Conservation (phyloP, 1,140 invertebrate genomes). For the Apis florea region DNA sequence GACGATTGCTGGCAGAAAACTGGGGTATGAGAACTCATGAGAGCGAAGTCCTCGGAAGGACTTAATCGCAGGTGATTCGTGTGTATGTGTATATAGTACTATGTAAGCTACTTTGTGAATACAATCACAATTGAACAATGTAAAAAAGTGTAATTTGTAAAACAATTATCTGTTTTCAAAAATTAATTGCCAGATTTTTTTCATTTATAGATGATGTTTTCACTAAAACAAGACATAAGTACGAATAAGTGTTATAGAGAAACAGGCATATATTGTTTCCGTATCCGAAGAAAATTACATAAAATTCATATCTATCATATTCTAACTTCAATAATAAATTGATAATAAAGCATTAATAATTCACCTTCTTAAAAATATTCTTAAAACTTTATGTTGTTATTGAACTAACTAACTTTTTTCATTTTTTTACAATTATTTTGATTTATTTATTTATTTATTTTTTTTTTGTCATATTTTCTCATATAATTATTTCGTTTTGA, state of each 20-base stretch:
- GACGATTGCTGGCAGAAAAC: conserved; percentile 71
- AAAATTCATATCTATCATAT: background rate
- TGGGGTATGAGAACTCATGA: conserved; percentile 66
- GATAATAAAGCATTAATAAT: background rate
- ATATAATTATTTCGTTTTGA: background rate
- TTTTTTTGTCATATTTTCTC: background rate
- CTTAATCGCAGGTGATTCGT: conserved; percentile 55
- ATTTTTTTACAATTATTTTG: background rate
- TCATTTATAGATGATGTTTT: conserved; percentile 6
- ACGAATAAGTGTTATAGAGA: conserved; percentile 31
- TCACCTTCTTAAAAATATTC: background rate
- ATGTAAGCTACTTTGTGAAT: background rate
- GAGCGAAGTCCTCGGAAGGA: conserved; percentile 61
- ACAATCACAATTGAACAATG: background rate
- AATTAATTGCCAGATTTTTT: conserved; percentile 38
- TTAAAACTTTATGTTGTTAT: too few relatives aligned
- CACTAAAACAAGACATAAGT: background rate
- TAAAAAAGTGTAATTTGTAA: background rate
- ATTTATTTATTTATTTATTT: background rate
- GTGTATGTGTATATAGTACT: background rate
- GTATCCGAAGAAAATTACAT: background rate
- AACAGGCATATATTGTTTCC: conserved; percentile 6
- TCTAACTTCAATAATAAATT: background rate
- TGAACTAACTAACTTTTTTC: background rate
- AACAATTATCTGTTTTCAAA: conserved; percentile 17